phyloP scores from a whole-genome alignment of 2,113 vertebrate species.

The Carlito syrichta region DNA sequence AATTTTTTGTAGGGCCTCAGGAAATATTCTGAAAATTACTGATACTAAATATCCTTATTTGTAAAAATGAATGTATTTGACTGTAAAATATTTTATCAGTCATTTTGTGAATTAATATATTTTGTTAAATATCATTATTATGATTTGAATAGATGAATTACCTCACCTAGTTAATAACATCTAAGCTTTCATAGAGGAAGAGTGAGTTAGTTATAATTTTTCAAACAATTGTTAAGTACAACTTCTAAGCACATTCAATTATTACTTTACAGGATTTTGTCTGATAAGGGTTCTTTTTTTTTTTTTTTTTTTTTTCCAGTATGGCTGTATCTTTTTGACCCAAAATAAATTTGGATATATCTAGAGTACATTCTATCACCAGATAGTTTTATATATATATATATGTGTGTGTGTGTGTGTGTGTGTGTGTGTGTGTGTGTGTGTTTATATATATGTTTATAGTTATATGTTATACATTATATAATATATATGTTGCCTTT shows the following conservation, averaged over 20 bases:
- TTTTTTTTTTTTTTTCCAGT: not conserved
- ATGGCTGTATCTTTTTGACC: not conserved
- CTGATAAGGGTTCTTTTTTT: not conserved
- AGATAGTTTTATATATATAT: not conserved
- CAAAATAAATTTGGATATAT: not conserved
- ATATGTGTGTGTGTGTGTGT: too few relatives aligned
- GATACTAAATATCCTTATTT: not conserved
- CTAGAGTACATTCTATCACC: not conserved
- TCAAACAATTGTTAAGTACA: not conserved
- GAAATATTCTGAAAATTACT: not conserved
- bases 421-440: too few relatives aligned
- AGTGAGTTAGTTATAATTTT: not conserved
- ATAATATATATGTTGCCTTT: not conserved
- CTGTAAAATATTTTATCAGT: constrained; percentile 1
- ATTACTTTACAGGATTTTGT: not conserved
- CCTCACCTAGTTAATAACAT: not conserved
- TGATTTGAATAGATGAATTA: not conserved
- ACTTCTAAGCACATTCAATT: not conserved
- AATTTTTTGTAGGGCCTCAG: not conserved
- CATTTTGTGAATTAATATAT: not conserved
- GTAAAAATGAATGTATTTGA: not conserved
- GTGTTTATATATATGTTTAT: not conserved
- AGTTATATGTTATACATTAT: too few relatives aligned
- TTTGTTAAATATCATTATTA: not conserved
- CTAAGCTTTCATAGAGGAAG: not conserved